A percentile compares a stretch with the other conserved stretches of the same genome.
Evolutionary conservation across 2,113 vertebrate genomes (phyloP).

Genomic region (Lontra canadensis): DNA sequence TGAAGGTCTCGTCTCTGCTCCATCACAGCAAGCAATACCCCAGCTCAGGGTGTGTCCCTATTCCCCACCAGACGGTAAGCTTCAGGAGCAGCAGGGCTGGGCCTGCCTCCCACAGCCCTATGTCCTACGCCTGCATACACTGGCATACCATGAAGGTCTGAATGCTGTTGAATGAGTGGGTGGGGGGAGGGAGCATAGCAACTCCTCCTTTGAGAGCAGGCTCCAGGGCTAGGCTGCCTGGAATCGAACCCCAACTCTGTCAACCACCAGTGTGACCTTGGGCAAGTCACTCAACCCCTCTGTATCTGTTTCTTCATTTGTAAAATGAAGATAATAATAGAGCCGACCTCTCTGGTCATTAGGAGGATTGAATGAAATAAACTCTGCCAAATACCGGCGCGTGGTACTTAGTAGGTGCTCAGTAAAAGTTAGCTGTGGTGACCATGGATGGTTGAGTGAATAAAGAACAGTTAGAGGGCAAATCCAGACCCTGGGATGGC

Average conservation of each 20-base stretch:
- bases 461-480: background rate
- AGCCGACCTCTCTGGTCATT: background rate
- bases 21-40: rapidly evolving
- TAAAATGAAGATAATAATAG: background rate
- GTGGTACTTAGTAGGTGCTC: background rate
- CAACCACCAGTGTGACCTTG: background rate
- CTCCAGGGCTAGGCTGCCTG: background rate
- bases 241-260: background rate
- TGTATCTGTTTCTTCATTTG: background rate
- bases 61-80: background rate
- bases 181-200: background rate
- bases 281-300: background rate
- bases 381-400: background rate
- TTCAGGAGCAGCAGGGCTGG: background rate
- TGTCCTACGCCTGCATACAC: background rate
- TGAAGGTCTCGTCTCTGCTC: background rate
- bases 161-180: background rate
- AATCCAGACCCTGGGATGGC: background rate
- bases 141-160: background rate
- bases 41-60: background rate
- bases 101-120: background rate
- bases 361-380: background rate
- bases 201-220: background rate
- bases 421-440: background rate
- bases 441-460: background rate